These are phyloP conservation scores for Gnathonemus longibarbis DNA, from an alignment of 2,113 vertebrate species.

Conservation along the genomic window DNA sequence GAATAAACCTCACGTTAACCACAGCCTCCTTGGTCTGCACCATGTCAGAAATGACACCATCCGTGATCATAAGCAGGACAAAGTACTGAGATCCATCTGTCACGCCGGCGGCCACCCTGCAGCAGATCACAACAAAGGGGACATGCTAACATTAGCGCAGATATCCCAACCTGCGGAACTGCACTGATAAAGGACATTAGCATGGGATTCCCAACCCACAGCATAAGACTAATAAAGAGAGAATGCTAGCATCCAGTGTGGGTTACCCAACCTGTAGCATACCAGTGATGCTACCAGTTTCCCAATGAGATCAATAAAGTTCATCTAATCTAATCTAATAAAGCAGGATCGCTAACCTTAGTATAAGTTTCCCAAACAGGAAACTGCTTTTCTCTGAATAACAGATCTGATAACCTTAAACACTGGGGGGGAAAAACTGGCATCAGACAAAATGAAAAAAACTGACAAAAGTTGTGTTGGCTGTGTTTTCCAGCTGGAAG, in stretches of 20 bases:
- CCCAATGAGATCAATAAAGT: neutral
- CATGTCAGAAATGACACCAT: constrained; percentile 88
- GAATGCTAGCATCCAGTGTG: neutral
- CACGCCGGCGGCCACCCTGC: constrained; percentile 68
- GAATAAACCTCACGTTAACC: constrained; percentile 65
- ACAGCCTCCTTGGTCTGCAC: constrained; percentile 86
- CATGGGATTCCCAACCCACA: neutral
- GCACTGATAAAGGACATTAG: neutral
- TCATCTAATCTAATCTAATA: neutral
- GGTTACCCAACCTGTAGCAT: neutral
- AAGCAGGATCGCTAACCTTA: neutral
- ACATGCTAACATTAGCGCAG: neutral
- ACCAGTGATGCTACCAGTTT: too few species aligned
- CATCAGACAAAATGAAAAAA: neutral
- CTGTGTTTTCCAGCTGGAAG: neutral
- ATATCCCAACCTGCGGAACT: neutral
- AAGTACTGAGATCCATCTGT: constrained; percentile 88
- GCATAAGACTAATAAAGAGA: neutral
- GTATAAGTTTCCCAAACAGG: neutral
- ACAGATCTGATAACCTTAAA: neutral
- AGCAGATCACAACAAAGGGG: constrained; percentile 12
- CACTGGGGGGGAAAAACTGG: neutral
- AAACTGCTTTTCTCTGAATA: neutral
- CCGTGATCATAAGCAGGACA: constrained; percentile 83
- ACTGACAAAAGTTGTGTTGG: neutral